Conservation (phyloP, 2,888 invertebrate species). For the Microplitis manilae region DNA sequence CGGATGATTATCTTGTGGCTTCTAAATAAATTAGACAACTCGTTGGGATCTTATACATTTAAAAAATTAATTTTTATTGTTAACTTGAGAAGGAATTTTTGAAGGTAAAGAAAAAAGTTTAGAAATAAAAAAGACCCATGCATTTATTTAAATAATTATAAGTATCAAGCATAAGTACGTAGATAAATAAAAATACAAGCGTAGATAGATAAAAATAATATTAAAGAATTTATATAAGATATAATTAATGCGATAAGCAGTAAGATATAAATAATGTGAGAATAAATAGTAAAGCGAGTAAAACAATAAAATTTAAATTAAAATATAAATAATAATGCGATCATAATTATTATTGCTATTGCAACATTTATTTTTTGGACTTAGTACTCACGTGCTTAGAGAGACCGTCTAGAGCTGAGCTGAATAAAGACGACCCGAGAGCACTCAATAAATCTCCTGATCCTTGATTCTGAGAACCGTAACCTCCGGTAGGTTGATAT, state of each 20-base stretch:
- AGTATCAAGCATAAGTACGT: not conserved
- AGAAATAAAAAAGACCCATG: conserved; percentile 22
- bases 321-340: not conserved
- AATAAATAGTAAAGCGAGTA: not conserved
- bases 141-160: conserved; percentile 26
- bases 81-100: not conserved
- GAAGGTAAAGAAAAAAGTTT: not conserved
- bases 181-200: conserved; percentile 1
- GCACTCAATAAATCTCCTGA: conserved; percentile 60
- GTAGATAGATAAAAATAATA: not conserved
- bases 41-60: not conserved
- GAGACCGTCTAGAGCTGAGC: conserved; percentile 64
- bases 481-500: conserved; percentile 56
- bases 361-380: conserved; percentile 18
- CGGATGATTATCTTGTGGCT: conserved; percentile 52
- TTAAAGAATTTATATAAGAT: not conserved
- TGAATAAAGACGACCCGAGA: conserved; percentile 61
- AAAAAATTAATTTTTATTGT: not conserved
- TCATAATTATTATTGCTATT: not conserved
- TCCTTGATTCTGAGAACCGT: conserved; percentile 46
- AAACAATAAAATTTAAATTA: not conserved
- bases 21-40: conserved; percentile 48
- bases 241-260: conserved; percentile 16
- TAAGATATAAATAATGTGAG: not conserved
- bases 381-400: conserved; percentile 63